Conservation (phyloP, 2,113 vertebrate species). For the Cardinalis cardinalis region DNA sequence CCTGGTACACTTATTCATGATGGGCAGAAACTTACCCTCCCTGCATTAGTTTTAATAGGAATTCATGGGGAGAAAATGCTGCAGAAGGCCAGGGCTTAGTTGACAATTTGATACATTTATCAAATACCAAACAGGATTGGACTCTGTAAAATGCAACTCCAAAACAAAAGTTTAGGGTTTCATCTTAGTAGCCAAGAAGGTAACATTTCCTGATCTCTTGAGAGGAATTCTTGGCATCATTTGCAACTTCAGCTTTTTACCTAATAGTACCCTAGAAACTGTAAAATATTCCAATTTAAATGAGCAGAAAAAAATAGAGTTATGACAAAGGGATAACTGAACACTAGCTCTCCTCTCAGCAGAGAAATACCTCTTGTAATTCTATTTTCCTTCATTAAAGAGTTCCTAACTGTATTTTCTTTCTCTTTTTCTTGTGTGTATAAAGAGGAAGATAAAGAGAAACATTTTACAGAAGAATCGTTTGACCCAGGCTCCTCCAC, state of each 20-base stretch:
- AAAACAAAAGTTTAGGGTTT: constrained; percentile 38
- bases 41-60: neutral
- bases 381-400: constrained; percentile 1
- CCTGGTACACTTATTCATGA: neutral
- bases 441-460: constrained; percentile 37
- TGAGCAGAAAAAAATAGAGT: neutral
- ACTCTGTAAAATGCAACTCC: neutral
- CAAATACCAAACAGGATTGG: neutral
- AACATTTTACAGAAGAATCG: neutral
- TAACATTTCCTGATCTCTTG: constrained; percentile 17
- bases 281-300: neutral
- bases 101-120: neutral
- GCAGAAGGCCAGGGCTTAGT: neutral
- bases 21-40: neutral
- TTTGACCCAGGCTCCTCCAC: neutral
- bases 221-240: neutral
- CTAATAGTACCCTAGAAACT: constrained; percentile 14
- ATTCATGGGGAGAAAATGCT: neutral
- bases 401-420: neutral
- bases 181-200: constrained; percentile 22
- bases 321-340: neutral
- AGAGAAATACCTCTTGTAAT: neutral
- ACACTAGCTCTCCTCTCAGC: neutral
- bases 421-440: neutral
- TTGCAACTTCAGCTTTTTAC: neutral